Percentiles rank a stretch among this genome's conserved stretches.
Evolutionary conservation across 1,140 invertebrate species (phyloP).

Genomic region (Cotesia chilonis): DNA sequence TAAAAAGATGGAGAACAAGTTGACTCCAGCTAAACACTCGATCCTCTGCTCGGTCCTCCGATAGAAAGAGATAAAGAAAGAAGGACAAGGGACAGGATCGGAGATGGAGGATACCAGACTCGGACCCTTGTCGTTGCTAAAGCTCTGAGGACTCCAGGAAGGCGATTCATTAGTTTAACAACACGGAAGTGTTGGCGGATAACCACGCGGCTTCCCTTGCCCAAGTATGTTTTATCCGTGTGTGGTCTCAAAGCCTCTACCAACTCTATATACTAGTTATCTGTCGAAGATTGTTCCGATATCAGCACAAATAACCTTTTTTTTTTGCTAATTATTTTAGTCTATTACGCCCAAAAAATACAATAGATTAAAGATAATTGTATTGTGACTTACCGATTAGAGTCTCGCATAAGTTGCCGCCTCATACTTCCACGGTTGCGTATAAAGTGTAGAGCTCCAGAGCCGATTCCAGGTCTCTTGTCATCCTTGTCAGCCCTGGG

Average conservation of each 20-base stretch:
- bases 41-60: not conserved
- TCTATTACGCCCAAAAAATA: too few relatives aligned
- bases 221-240: constrained; percentile 41
- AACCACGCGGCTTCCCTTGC: constrained; percentile 33
- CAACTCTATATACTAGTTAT: constrained; percentile 8
- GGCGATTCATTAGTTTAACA: constrained; percentile 65
- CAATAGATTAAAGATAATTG: not conserved
- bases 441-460: constrained; percentile 57
- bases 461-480: constrained; percentile 48
- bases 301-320: not conserved
- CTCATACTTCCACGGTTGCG: constrained; percentile 58
- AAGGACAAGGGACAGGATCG: constrained; percentile 13
- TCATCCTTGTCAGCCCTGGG: constrained; percentile 47
- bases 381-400: constrained; percentile 52
- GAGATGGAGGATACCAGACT: constrained; percentile 45
- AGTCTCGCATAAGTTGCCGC: constrained; percentile 54
- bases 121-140: constrained; percentile 26
- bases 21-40: not conserved
- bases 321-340: not conserved
- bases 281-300: not conserved
- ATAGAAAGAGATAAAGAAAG: not conserved
- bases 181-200: constrained; percentile 60
- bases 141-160: constrained; percentile 44
- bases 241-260: constrained; percentile 42
- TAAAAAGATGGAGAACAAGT: not conserved